Conservation (phyloP, 2,797 vertebrate species). For the Vipera latastei region DNA sequence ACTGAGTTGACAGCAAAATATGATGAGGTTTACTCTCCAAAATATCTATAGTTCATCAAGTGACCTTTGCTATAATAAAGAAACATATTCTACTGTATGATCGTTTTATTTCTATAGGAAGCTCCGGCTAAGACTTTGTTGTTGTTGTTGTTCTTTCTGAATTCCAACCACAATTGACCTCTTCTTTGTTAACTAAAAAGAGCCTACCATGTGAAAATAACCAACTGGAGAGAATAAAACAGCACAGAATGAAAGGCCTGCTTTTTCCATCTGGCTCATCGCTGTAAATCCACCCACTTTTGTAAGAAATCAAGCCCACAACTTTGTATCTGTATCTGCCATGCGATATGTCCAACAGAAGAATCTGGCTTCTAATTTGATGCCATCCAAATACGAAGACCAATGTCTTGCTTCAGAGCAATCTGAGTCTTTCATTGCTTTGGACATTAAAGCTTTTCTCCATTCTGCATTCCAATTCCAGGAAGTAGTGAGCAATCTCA, state of each 20-base stretch:
- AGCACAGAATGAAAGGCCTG: neutral
- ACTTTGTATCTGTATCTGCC: neutral
- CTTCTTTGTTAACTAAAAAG: neutral
- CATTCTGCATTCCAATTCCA: neutral
- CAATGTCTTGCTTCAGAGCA: neutral
- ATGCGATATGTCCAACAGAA: neutral
- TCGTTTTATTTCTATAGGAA: neutral
- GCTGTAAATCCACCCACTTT: neutral
- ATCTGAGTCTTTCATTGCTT: neutral
- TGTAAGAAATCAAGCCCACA: neutral
- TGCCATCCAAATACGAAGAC: neutral
- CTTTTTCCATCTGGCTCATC: neutral
- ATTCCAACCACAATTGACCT: neutral
- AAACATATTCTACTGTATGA: neutral
- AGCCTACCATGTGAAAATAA: neutral
- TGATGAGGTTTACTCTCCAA: neutral
- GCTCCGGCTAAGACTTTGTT: neutral
- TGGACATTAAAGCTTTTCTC: neutral
- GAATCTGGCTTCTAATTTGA: neutral
- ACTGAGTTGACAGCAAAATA: neutral
- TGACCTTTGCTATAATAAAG: neutral
- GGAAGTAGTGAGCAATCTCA: conserved; percentile 11
- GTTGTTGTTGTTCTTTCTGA: neutral
- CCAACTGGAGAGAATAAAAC: neutral
- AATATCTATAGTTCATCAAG: neutral